These are phyloP conservation scores for Trochalopteron elliotii DNA, from an alignment of 2,113 vertebrate genomes.

Conservation along the genomic window DNA sequence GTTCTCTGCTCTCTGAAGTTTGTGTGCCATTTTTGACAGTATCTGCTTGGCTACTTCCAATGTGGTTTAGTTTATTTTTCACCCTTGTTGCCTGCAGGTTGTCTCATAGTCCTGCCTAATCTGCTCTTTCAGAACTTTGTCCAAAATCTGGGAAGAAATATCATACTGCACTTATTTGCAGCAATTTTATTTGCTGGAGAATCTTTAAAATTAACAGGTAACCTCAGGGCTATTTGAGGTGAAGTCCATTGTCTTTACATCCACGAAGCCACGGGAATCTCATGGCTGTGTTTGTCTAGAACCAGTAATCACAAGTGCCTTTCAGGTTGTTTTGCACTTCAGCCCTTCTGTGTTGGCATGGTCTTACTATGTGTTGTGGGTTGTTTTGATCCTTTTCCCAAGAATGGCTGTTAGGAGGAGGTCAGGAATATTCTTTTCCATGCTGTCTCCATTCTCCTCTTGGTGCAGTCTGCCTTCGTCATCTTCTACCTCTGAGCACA, in stretches of 20 bases:
- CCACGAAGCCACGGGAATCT: neutral
- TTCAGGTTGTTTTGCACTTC: neutral
- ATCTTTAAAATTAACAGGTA: neutral
- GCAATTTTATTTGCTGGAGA: neutral
- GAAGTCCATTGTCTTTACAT: neutral
- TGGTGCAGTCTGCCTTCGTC: constrained; percentile 21
- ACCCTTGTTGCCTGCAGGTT: neutral
- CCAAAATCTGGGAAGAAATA: neutral
- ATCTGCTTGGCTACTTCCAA: neutral
- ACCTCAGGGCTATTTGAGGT: neutral
- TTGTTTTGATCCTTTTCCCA: neutral
- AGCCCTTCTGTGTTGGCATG: neutral
- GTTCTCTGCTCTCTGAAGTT: neutral
- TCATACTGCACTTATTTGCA: neutral
- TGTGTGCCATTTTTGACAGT: neutral
- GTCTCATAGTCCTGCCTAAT: neutral
- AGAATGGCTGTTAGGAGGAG: neutral
- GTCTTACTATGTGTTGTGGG: neutral
- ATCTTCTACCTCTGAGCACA: constrained; percentile 24
- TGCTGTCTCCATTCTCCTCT: neutral
- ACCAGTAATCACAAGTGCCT: neutral
- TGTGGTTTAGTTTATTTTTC: neutral
- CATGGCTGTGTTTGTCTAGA: neutral
- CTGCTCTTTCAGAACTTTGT: neutral
- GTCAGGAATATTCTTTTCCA: neutral